Evolutionary conservation across 1,140 invertebrate species (phyloP).

Genomic region (Trypoxylus dichotomus): DNA sequence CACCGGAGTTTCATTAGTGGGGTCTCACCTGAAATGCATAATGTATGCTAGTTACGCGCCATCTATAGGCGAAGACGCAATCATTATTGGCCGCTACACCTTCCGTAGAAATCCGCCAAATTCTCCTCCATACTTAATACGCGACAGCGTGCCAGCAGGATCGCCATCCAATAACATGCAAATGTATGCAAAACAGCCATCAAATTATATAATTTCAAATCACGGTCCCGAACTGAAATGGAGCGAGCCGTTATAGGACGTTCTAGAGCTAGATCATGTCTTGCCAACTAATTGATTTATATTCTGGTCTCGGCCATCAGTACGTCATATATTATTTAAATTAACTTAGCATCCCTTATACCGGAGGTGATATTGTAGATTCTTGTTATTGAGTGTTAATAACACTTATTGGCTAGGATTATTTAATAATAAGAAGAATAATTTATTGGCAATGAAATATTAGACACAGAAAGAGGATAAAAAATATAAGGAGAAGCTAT

Average conservation of each 20-base stretch:
- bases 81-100: slow-evolving; percentile 22
- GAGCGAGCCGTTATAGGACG: neutral
- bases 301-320: slow-evolving; percentile 24
- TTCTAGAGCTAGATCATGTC: slow-evolving; percentile 31
- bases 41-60: slow-evolving; percentile 1
- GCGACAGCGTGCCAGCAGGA: slow-evolving; percentile 4
- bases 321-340: slow-evolving; percentile 27
- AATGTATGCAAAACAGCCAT: slow-evolving; percentile 51
- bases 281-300: slow-evolving; percentile 32
- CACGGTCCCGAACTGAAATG: slow-evolving; percentile 33
- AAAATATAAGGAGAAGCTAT: too few species aligned
- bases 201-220: slow-evolving; percentile 47
- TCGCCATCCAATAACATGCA: slow-evolving; percentile 48
- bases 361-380: neutral
- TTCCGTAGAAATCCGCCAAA: slow-evolving; percentile 20
- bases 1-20: neutral
- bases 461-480: too few species aligned
- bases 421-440: neutral
- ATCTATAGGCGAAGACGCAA: slow-evolving; percentile 9
- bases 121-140: slow-evolving; percentile 14
- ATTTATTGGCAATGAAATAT: too few species aligned
- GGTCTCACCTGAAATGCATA: slow-evolving; percentile 21
- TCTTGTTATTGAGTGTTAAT: neutral
- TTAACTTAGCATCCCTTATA: neutral
- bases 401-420: neutral